phyloP scores from a whole-genome alignment of 2,888 invertebrate species.

The Halictus quadricinctus region DNA sequence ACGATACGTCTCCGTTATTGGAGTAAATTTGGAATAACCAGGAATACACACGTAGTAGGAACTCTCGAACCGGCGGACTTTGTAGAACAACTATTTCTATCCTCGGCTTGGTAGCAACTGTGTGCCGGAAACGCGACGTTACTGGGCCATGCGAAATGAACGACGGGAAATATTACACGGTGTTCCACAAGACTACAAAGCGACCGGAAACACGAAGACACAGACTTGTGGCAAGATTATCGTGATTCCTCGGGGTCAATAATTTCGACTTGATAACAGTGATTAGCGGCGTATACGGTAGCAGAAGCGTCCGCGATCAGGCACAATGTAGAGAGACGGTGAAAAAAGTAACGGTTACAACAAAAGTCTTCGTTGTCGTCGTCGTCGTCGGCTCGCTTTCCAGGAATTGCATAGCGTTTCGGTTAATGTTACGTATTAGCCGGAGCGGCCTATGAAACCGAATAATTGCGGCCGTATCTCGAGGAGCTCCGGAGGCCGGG shows the following conservation, averaged over 20 bases:
- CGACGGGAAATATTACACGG: background rate
- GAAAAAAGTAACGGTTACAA: background rate
- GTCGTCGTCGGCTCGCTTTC: conserved; percentile 9
- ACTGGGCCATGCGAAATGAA: background rate
- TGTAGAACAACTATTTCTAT: background rate
- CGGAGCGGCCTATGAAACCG: conserved; percentile 47
- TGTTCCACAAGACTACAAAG: background rate
- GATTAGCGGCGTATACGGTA: background rate
- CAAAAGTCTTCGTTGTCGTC: background rate
- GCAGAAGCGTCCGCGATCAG: background rate
- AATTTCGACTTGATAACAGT: conserved; percentile 13
- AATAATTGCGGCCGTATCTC: conserved; percentile 50
- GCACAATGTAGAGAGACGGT: background rate
- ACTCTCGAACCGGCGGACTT: background rate
- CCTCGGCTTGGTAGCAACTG: background rate
- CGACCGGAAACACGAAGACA: background rate
- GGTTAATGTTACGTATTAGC: conserved; percentile 53
- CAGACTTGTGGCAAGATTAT: background rate
- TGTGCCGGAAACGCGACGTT: background rate
- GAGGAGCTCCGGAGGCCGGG: background rate
- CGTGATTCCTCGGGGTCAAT: conserved; percentile 4
- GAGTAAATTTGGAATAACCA: too few relatives aligned
- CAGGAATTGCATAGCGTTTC: conserved; percentile 51
- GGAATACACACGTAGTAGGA: background rate
- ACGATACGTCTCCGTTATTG: too few relatives aligned